Evolutionary conservation across 2,888 invertebrate species (phyloP).

Genomic region (Xestobium rufovillosum): DNA sequence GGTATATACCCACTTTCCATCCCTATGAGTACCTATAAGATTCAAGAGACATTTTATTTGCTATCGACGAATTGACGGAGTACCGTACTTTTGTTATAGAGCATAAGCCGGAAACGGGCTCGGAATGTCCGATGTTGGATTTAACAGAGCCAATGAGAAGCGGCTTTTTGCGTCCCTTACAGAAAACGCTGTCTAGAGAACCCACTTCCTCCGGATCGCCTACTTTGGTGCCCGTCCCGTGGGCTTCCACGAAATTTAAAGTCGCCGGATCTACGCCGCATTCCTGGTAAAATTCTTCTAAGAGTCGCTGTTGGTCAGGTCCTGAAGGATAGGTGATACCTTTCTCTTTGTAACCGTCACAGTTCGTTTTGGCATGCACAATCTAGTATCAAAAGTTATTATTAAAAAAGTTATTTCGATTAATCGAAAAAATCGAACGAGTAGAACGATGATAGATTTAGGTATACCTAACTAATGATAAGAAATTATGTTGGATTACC

Average conservation of each 20-base stretch:
- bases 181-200: slow-evolving; percentile 74
- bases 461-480: no score
- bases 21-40: slow-evolving; percentile 64
- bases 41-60: slow-evolving; percentile 67
- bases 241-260: slow-evolving; percentile 79
- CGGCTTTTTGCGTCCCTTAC: slow-evolving; percentile 60
- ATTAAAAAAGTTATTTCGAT: not conserved
- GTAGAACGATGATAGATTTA: no score
- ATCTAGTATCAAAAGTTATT: slow-evolving; percentile 18
- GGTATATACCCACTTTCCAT: slow-evolving; percentile 76
- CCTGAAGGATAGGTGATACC: slow-evolving; percentile 40
- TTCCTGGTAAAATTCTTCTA: slow-evolving; percentile 59
- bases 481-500: slow-evolving; percentile 29
- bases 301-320: slow-evolving; percentile 52
- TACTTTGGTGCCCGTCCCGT: slow-evolving; percentile 73
- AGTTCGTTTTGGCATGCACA: slow-evolving; percentile 36
- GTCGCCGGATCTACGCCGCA: slow-evolving; percentile 61
- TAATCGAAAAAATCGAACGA: not conserved
- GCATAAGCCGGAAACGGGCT: slow-evolving; percentile 77
- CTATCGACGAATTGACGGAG: slow-evolving; percentile 50
- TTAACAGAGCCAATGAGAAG: slow-evolving; percentile 85
- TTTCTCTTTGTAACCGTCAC: slow-evolving; percentile 39
- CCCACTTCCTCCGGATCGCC: slow-evolving; percentile 90
- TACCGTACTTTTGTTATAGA: slow-evolving; percentile 65
- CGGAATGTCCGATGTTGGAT: slow-evolving; percentile 90